These are phyloP conservation scores for Sesamia nonagrioides DNA, from an alignment of 1,140 invertebrate genomes.

Conservation along the genomic window DNA sequence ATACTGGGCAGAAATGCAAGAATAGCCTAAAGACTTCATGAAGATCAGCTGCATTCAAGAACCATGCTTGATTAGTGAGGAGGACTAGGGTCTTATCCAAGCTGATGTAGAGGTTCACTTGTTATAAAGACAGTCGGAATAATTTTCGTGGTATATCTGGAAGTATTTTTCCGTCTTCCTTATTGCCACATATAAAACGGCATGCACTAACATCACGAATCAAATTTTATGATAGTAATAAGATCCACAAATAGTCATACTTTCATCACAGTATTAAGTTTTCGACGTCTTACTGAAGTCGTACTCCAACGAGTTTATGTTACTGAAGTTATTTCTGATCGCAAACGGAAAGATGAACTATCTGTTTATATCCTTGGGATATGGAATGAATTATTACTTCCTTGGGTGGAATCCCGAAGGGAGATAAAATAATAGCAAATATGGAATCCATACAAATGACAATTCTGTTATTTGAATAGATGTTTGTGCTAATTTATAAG, in stretches of 20 bases:
- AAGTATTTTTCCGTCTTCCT: background rate
- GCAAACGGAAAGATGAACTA: constrained; percentile 36
- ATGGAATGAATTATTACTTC: constrained; percentile 34
- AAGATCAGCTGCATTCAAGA: too few species aligned
- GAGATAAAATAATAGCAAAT: constrained; percentile 3
- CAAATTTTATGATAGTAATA: constrained; percentile 24
- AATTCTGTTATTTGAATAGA: background rate
- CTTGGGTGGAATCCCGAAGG: background rate
- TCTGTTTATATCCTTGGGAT: constrained; percentile 32
- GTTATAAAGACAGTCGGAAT: background rate
- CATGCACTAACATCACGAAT: background rate
- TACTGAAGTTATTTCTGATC: constrained; percentile 34
- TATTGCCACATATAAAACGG: background rate
- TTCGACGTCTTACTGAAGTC: background rate
- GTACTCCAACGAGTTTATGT: constrained; percentile 6
- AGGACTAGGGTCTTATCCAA: too few species aligned
- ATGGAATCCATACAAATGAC: background rate
- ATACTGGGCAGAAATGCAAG: background rate
- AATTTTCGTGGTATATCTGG: background rate
- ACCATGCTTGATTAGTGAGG: too few species aligned
- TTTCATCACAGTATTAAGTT: constrained; percentile 11
- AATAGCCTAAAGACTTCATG: too few species aligned
- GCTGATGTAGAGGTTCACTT: too few species aligned
- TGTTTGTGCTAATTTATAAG: background rate
- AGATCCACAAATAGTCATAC: background rate